Base-by-base conservation (phyloP, 2,888 invertebrate species). In the Dromius quadrimaculatus region DNA sequence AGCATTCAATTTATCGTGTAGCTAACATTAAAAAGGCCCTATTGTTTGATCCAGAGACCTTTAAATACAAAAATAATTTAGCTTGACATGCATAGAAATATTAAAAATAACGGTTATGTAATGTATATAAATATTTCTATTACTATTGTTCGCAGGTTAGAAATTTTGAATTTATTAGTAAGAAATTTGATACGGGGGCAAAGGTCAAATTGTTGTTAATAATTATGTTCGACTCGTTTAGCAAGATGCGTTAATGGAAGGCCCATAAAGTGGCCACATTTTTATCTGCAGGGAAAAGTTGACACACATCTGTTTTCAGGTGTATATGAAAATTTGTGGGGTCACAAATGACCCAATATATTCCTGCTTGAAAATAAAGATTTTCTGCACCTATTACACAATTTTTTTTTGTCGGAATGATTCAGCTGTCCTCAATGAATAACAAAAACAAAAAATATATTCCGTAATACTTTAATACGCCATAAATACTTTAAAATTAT, bases 121-220 rank as follows among this genome's bases (percentile, higher is more conserved):
- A 54, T 17, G 13, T 28, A 9, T 15, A 54, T 54, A 54, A 54
- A 54, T 54, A 54, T 23, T 54, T 54, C 50, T 28, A 28, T 54
- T 54, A 13, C 23, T 23, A 54, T 54, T 54, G 50, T 54, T 54
- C 50, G 28, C 15, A 28, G 11, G 47, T 8, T 54, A 28, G 50
- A 61, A 61, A 61, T 41, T 61, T 61, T 38, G 41, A 38, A 61
- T 61, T 61, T 41, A 61, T 61, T 8, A 22, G 41, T 38, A 61
- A 23, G 61, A 61, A 61, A 61, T 41, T 61, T 61, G 61, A 61
- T 61, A 20, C 61, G 22, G 41, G 61, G 61, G 36, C 41, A 61
- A 19, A 41, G 61, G 17, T 61, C 61, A 61, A 61, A 61, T 61
- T 20, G 38, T 38, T 61, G 61, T 61, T 41, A 61, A 41, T 41